Percentiles rank a stretch among this genome's conserved stretches.
phyloP scores from a whole-genome alignment of 1,140 invertebrate genomes.

The Drosophila littoralis region DNA sequence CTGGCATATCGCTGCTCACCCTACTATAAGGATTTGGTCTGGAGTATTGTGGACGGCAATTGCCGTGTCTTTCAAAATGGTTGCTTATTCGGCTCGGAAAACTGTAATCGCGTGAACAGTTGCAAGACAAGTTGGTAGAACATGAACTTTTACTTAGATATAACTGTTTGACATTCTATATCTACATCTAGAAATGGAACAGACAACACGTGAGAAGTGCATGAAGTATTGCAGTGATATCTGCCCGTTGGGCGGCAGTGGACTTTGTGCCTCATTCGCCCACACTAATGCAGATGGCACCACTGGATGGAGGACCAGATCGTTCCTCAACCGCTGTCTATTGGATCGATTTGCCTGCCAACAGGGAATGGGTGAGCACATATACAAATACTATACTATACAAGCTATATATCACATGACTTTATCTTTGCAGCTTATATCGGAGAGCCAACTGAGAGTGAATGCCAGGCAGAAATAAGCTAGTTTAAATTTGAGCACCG shows the following conservation, averaged over 20 bases:
- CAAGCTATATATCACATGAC: background rate
- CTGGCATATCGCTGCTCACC: constrained; percentile 34
- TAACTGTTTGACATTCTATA: background rate
- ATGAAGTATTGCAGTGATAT: background rate
- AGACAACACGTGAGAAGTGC: background rate
- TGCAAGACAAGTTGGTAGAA: constrained; percentile 1
- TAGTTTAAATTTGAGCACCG: background rate
- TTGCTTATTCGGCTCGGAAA: constrained; percentile 47
- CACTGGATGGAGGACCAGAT: background rate
- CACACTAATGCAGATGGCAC: background rate
- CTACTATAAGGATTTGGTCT: constrained; percentile 45
- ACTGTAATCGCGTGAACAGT: constrained; percentile 45
- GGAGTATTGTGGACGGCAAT: constrained; percentile 25
- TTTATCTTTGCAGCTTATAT: constrained; percentile 16
- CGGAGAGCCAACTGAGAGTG: constrained; percentile 7
- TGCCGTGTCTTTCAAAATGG: constrained; percentile 60
- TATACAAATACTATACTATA: background rate
- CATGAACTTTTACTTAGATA: background rate
- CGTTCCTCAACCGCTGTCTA: constrained; percentile 13
- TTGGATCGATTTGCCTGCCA: constrained; percentile 34
- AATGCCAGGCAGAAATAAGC: background rate
- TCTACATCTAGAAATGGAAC: background rate
- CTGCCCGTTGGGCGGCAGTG: constrained; percentile 3
- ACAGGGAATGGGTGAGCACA: constrained; percentile 21
- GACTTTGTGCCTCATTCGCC: constrained; percentile 11